Conservation (phyloP, 2,113 vertebrate species). For the Aptenodytes patagonicus region DNA sequence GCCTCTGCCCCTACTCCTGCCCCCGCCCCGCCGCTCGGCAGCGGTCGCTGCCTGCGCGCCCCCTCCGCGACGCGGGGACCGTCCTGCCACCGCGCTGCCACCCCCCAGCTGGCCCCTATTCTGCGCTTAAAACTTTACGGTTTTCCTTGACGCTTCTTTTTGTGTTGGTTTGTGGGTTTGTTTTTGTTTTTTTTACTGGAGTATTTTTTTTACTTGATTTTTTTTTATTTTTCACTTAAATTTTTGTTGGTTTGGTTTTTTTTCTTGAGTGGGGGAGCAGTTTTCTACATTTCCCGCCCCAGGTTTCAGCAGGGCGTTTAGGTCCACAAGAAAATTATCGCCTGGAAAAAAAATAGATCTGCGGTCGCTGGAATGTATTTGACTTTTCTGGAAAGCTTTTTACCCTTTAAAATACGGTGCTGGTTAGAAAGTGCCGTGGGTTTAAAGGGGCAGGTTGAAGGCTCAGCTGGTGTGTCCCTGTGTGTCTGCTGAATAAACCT, state of each 20-base stretch:
- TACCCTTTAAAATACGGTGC: neutral
- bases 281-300: neutral
- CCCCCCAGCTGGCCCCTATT: neutral
- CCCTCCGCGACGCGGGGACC: neutral
- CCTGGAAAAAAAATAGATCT: neutral
- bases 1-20: no score
- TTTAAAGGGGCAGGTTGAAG: neutral
- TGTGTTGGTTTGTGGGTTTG: neutral
- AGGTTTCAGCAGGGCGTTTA: neutral
- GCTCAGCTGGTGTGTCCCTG: neutral
- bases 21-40: no score
- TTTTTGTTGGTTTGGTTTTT: neutral
- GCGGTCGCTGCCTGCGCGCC: no score
- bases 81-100: neutral
- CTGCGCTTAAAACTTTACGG: accelerated
- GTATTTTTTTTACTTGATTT: neutral
- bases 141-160: neutral
- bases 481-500: neutral
- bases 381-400: conserved; percentile 25
- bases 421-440: neutral
- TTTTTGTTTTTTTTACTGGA: neutral
- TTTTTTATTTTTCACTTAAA: neutral
- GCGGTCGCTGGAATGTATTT: neutral
- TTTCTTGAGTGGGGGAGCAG: neutral
- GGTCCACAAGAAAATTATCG: neutral